Percentiles rank a stretch among this genome's conserved stretches.
phyloP scores from a whole-genome alignment of 2,797 vertebrate genomes.

The Eospalax fontanierii region DNA sequence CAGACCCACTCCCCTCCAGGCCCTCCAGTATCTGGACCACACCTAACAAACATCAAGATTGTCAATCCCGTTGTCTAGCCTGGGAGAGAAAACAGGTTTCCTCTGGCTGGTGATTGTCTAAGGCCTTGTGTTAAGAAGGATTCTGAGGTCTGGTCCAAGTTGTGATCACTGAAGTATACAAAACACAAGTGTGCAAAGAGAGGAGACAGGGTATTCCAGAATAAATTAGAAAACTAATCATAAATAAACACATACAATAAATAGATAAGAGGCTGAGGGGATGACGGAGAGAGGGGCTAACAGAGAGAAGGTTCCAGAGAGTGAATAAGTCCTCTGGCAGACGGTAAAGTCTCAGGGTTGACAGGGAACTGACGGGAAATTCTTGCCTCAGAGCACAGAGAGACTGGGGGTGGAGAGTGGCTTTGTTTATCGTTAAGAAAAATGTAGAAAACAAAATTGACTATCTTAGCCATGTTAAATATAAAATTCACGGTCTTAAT shows the following conservation, averaged over 20 bases:
- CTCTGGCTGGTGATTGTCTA: not conserved
- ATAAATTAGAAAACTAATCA: too few species aligned
- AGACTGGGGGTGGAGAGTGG: not conserved
- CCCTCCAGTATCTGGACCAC: not conserved
- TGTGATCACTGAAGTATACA: not conserved
- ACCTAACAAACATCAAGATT: not conserved
- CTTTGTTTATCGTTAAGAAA: not conserved
- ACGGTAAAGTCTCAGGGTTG: not conserved
- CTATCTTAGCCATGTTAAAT: not conserved
- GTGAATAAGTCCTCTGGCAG: too few species aligned
- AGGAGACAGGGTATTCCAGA: not conserved
- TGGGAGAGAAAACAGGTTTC: not conserved
- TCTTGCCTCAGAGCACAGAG: not conserved
- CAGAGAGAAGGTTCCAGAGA: not conserved
- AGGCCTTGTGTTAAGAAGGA: slow-evolving; percentile 32
- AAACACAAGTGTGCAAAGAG: not conserved
- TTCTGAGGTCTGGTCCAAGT: not conserved
- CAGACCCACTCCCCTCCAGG: too few species aligned
- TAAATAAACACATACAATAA: not conserved
- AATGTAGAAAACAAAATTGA: not conserved
- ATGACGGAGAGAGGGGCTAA: not conserved
- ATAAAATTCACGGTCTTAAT: rapidly evolving
- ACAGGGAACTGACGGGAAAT: not conserved
- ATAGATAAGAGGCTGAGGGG: not conserved
- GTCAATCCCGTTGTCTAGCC: not conserved